phyloP scores from a whole-genome alignment of 37 sponge, comb jelly and placozoan genomes.

The Agelas oroides region DNA sequence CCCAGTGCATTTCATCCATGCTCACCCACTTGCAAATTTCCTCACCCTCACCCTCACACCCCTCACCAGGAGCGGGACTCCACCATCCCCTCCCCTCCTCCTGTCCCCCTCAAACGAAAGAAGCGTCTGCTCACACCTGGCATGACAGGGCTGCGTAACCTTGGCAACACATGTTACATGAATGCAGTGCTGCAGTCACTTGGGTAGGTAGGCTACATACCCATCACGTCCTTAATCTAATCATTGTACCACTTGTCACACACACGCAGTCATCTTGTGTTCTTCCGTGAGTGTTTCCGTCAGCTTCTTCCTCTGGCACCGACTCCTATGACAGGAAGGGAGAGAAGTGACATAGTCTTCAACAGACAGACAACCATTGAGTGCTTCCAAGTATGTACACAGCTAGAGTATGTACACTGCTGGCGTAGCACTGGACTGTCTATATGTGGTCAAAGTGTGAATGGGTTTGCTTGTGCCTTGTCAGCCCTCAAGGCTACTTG shows the following conservation, averaged over 20 bases:
- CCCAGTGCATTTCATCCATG: neutral
- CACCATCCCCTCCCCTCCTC: neutral
- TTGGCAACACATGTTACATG: conserved; percentile 92
- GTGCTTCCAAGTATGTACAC: conserved; percentile 70
- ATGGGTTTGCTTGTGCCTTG: too few relatives aligned
- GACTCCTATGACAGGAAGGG: neutral
- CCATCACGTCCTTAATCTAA: neutral
- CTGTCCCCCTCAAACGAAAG: neutral
- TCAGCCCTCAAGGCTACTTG: neutral
- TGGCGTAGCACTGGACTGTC: too few relatives aligned
- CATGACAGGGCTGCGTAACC: conserved; percentile 84
- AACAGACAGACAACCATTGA: conserved; percentile 77
- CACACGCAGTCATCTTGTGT: conserved; percentile 55
- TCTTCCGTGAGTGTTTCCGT: conserved; percentile 70
- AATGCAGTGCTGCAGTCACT: conserved; percentile 81
- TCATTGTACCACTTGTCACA: neutral
- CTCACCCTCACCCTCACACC: neutral
- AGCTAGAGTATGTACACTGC: too few relatives aligned
- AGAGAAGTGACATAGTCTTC: conserved; percentile 30
- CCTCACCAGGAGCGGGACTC: too few relatives aligned
- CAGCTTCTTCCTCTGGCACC: conserved; percentile 53
- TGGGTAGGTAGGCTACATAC: conserved; percentile 57
- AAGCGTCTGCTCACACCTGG: conserved; percentile 51
- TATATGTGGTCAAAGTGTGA: too few relatives aligned
- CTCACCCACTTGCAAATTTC: neutral